Base-by-base conservation (phyloP, 2,888 invertebrate genomes). In the Malthinus seriepunctatus region DNA sequence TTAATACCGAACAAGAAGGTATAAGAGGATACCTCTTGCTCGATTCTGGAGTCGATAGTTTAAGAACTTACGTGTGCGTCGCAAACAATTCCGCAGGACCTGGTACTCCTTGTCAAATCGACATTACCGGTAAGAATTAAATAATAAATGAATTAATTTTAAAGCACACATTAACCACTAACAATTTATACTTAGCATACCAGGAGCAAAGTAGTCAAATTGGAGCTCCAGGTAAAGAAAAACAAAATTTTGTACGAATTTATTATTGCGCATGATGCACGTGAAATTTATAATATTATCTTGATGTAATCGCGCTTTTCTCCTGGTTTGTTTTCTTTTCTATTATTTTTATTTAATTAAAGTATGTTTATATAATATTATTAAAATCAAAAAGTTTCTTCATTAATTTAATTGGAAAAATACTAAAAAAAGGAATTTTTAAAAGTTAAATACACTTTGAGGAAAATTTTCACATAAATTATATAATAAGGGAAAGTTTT, bases 81-180 rank as follows among this genome's bases (percentile, higher is more conserved):
- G 93, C 91, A 15, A 93, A 90, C 77, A 95, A 95, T 80, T 83
- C 88, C 3, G 90, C 93, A 9, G 95, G 94, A 51, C 64, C 65
- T 12, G 75, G 88, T 11, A 71, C 82, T 39, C 81, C 85, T 3
- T 89, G 88, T 73, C 86, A 88, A 73, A 79, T 84, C 57, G 86
- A 87, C 73, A 88, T 89, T 42, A 83, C 84, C 76, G 88, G 89
- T 89, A 74, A 78, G 75, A 23, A 23, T 56, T 32, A 2, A 42
- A 8, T 33, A 9, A 11, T 12, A 14, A n/a, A 2, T 9, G 9
- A 48, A 6, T 10, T 38, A 37, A 7, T 5, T 37, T 8, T 7
- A 9, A 31, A 15, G 23, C 35, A 10, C 7, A 33, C 33, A 10
- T 15, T 42, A 23, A 49, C 33, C 32, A 14, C 34, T 38, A 52